Conservation (phyloP, 2,113 vertebrate genomes). For the Tragelaphus buxtoni region DNA sequence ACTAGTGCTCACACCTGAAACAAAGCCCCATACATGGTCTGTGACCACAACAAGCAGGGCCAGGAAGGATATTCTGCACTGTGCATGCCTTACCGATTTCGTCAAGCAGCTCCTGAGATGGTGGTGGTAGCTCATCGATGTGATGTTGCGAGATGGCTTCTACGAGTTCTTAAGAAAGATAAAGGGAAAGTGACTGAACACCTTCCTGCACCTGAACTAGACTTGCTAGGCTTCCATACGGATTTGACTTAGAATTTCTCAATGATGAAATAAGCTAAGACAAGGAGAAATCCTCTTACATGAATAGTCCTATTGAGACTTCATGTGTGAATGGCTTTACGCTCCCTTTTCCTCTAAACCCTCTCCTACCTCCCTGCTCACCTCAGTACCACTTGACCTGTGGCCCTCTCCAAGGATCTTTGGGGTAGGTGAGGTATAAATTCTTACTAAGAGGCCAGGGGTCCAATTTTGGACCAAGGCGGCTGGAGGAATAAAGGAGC, state of each 20-base stretch:
- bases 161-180: slow-evolving; percentile 50
- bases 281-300: background rate
- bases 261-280: background rate
- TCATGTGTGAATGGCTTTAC: background rate
- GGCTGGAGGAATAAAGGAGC: background rate
- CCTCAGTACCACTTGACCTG: background rate
- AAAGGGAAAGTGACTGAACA: slow-evolving; percentile 40
- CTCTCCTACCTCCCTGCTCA: background rate
- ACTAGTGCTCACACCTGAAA: background rate
- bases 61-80: slow-evolving; percentile 1
- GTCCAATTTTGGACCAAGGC: background rate
- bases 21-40: background rate
- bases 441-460: background rate
- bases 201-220: background rate
- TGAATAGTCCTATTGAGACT: background rate
- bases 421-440: slow-evolving; percentile 5
- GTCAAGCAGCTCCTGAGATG: slow-evolving; percentile 79
- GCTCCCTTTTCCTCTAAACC: background rate
- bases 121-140: slow-evolving; percentile 76
- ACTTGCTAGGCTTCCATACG: background rate
- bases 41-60: background rate
- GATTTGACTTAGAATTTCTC: background rate
- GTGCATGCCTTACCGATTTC: slow-evolving; percentile 78
- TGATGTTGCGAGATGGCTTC: slow-evolving; percentile 50
- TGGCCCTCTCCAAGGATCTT: background rate